Evolutionary conservation across 2,113 vertebrate genomes (phyloP).

Genomic region (Junco hyemalis): DNA sequence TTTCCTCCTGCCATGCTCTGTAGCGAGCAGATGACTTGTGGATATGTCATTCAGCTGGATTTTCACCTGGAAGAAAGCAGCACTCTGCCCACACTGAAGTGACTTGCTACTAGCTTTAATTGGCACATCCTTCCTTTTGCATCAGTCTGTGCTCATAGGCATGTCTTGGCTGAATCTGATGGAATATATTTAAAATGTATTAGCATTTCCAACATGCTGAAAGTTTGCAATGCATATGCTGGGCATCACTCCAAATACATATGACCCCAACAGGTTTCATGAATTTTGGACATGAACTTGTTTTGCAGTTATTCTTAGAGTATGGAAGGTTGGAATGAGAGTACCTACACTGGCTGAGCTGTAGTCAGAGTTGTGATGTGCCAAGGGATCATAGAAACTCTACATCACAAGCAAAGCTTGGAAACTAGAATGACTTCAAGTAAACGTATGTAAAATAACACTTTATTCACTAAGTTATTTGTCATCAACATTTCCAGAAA

Average conservation of each 20-base stretch:
- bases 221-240: background rate
- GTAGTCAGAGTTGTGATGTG: background rate
- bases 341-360: background rate
- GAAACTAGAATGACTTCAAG: background rate
- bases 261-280: background rate
- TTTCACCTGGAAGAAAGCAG: constrained; percentile 52
- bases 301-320: constrained; percentile 1
- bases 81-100: constrained; percentile 6
- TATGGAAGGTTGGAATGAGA: background rate
- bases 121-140: constrained; percentile 29
- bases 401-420: background rate
- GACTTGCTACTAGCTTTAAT: constrained; percentile 50
- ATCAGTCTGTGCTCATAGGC: constrained; percentile 24
- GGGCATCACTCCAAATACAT: background rate
- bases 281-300: background rate
- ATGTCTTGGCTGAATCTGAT: constrained; percentile 31
- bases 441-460: background rate
- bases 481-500: background rate
- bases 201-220: constrained; percentile 20
- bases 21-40: background rate
- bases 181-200: constrained; percentile 51
- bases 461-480: background rate
- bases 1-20: constrained; percentile 9
- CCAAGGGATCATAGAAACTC: background rate
- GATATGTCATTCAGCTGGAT: constrained; percentile 46